Evolutionary conservation across 1,140 invertebrate genomes (phyloP), one percentile per base, ranked within the genome.

Genomic region (Atta texana): DNA sequence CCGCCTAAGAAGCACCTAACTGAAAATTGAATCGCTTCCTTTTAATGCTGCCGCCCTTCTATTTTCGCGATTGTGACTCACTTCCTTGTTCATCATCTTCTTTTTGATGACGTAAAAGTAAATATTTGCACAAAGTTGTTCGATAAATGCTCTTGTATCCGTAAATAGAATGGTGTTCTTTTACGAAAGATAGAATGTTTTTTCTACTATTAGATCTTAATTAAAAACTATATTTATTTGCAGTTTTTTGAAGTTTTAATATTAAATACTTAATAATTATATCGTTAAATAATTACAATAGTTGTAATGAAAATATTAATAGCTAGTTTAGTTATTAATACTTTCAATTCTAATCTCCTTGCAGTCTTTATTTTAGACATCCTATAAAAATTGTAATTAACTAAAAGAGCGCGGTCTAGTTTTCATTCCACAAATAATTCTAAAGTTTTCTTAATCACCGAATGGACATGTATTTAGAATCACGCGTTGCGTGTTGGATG

Each of bases 21-120:
- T 31, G 77, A 87, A 76, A 55, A 84, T 84, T 76, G 31, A 14
- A 6, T 44, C 64, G 2, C 34, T 84, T 87, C 34, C 55, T 44
- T 71, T 84, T 44, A 77, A 66, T 24, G 10, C 7, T 64, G n/a
- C 72, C 57, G 57, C 71, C 7, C 55, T 12, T 53, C 44, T 51
- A 74, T 6, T 49, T n/a, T 69, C 18, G 7, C 51, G 49, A 34
- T 8, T 16, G 51, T 64, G 6, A 24, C 18, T 57, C 57, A 10
- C 21, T 53, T 59, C 66, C 18, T 53, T 31, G 0, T 66, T 21
- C 49, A 21, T n/a, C n/a, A 34, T 31, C 39, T 16, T 31, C 39
- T 16, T 77, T 16, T 68, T 34, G 18, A 16, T 31, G 5, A 3
- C 61, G 7, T 31, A 21, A 51, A 12, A 51, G 5, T 10, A n/a